Evolutionary conservation across 1,140 invertebrate species (phyloP).

Genomic region (Trichonephila clavata): DNA sequence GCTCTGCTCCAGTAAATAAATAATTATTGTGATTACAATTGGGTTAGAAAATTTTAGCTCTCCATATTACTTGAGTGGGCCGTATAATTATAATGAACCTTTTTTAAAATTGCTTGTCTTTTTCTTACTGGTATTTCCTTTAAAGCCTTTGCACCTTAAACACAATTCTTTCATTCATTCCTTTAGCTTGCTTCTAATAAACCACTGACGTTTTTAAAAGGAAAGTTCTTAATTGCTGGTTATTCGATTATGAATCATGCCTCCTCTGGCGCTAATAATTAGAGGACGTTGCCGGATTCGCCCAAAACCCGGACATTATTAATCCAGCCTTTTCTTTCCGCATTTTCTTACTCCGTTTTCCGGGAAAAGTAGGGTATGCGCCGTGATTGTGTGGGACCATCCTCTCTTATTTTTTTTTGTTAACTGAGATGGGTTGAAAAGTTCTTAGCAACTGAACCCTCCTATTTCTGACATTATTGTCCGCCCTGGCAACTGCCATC

Average conservation of each 20-base stretch:
- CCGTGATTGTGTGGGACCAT: constrained; percentile 23
- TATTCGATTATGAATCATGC: constrained; percentile 35
- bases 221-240: constrained; percentile 34
- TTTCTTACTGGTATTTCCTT: not conserved
- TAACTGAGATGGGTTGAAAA: constrained; percentile 31
- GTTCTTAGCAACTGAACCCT: constrained; percentile 10
- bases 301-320: not conserved
- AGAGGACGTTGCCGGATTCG: not conserved
- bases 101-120: not conserved
- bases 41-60: not conserved
- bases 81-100: not conserved
- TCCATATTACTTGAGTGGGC: not conserved
- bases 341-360: not conserved
- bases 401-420: not conserved
- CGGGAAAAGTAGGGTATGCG: not conserved
- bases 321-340: constrained; percentile 19
- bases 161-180: not conserved
- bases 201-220: not conserved
- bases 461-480: constrained; percentile 34
- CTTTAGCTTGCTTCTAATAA: not conserved
- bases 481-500: constrained; percentile 20
- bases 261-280: constrained; percentile 18
- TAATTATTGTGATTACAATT: not conserved
- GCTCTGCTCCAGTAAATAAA: not conserved
- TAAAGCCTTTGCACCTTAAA: not conserved